Evolutionary conservation across 1,140 invertebrate species (phyloP), one percentile per base, ranked within the genome.

Genomic region (Drosophila fuyamai): DNA sequence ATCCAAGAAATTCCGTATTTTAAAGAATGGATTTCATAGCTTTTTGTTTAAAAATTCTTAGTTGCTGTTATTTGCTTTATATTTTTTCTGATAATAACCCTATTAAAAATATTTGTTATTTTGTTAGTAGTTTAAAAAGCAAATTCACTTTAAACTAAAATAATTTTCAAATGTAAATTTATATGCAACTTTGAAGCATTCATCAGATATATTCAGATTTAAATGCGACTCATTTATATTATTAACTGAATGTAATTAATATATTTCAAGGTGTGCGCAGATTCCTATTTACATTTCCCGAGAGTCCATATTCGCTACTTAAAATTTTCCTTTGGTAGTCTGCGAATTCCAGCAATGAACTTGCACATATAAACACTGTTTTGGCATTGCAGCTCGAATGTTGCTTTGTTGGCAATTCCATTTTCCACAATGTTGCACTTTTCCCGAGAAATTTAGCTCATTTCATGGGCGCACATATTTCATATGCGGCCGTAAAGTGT

Each of bases 401-500:
- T 35, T 29, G 67, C 65, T 56, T 63, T 46, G 53, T 41, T 44
- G 56, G 63, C 38, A 65, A 58, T 56, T 65, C 55, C 60, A 90
- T 91, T 91, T 91, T 91, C 89, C 89, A 91, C 89, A 84, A 82
- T 84, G 84, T 91, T 91, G 89, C 89, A 62, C 79, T 78, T 91
- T 91, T 91, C 89, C 81, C 47, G 50, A 74, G 89, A 91, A 91
- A 82, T 91, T 74, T 71, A 77, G 47, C 76, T 82, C 84, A 91
- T 91, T 91, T 82, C 81, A 89, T 76, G 83, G 75, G 16, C 70
- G 46, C 83, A 84, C 68, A 91, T 91, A 91, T 79, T 91, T 91
- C 88, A 91, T 91, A 91, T 81, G 74, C 74, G 59, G 54, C 81
- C 62, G 38, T 84, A 76, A 82, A 88, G 58, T 88, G 83, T 79